A percentile compares a stretch with the other conserved stretches of the same genome.
Evolutionary conservation across 2,797 vertebrate genomes (phyloP).

Genomic region (Capromys pilorides): DNA sequence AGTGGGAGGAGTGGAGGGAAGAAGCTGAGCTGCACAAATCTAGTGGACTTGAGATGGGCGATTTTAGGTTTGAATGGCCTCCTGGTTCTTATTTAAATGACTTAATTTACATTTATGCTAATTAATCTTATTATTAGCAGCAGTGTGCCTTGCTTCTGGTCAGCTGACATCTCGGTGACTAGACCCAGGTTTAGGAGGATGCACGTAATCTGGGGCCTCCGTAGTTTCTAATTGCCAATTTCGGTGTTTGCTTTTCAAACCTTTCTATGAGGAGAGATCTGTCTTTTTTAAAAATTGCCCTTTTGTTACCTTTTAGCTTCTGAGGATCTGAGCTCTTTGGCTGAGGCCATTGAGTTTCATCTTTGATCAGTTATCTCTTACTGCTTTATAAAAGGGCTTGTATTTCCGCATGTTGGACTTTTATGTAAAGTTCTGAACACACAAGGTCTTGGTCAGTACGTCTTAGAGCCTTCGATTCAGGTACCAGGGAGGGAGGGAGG

Average conservation of each 20-base stretch:
- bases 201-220: not conserved
- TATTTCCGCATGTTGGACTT: not conserved
- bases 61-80: not conserved
- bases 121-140: not conserved
- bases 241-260: not conserved
- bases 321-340: not conserved
- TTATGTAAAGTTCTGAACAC: not conserved
- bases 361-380: not conserved
- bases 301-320: not conserved
- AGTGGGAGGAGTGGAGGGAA: accelerated
- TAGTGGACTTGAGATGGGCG: not conserved
- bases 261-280: not conserved
- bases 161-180: not conserved
- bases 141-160: not conserved
- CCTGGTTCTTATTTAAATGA: not conserved
- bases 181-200: not conserved
- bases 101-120: not conserved
- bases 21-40: not conserved
- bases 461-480: not conserved
- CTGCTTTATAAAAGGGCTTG: not conserved
- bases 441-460: not conserved
- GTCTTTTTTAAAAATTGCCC: not conserved
- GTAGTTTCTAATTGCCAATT: not conserved
- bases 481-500: not conserved
- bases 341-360: too few species aligned